A percentile compares a stretch with the other conserved stretches of the same genome.
These are phyloP conservation scores for Notodonta dromedarius DNA, from an alignment of 2,888 invertebrate genomes.

Conservation along the genomic window DNA sequence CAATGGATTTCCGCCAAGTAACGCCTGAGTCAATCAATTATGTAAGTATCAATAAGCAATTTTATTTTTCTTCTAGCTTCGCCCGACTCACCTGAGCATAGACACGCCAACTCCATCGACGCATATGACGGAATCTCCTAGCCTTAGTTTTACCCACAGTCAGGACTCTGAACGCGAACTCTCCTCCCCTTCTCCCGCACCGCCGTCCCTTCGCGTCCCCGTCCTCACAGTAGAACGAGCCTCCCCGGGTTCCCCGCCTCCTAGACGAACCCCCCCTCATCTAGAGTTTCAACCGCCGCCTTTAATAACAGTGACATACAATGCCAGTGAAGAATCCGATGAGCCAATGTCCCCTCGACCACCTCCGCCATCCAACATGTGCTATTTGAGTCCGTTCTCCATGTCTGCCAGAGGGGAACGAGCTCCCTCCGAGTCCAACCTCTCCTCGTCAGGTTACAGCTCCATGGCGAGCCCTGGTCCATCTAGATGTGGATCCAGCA, in stretches of 20 bases:
- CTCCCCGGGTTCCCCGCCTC: conserved; percentile 87
- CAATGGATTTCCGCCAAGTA: too few species aligned
- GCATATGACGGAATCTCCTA: conserved; percentile 76
- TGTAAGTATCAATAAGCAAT: too few species aligned
- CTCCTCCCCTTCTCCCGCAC: conserved; percentile 73
- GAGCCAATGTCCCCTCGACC: conserved; percentile 87
- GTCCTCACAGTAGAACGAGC: conserved; percentile 87
- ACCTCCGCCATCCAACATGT: conserved; percentile 85
- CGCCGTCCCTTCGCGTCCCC: conserved; percentile 85
- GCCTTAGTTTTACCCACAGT: conserved; percentile 75
- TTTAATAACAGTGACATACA: conserved; percentile 89
- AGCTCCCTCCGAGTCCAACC: conserved; percentile 92
- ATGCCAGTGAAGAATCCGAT: conserved; percentile 91
- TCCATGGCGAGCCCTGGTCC: conserved; percentile 94
- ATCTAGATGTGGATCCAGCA: conserved; percentile 92
- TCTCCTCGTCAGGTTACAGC: conserved; percentile 93
- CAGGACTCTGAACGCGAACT: conserved; percentile 75
- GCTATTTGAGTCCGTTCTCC: conserved; percentile 91
- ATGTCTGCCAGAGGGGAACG: conserved; percentile 89
- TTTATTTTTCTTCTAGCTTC: conserved; percentile 70
- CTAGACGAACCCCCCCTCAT: conserved; percentile 85
- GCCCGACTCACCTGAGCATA: conserved; percentile 76
- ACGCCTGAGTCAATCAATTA: too few species aligned
- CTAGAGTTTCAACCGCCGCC: conserved; percentile 88
- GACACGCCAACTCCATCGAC: conserved; percentile 78